phyloP scores from a whole-genome alignment of 2,888 invertebrate species.

The Suillia variegata region DNA sequence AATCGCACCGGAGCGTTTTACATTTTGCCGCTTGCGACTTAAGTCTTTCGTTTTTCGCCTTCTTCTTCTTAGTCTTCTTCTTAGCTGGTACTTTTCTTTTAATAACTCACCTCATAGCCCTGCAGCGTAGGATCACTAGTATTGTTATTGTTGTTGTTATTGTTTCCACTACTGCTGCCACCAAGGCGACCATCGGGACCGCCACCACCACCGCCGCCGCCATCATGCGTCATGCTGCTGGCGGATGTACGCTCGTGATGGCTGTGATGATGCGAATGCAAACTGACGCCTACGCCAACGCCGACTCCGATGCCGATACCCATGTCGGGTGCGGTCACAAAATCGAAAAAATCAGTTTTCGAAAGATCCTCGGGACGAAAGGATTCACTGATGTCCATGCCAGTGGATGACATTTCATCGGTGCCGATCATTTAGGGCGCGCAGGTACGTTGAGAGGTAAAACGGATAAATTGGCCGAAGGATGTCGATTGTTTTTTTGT shows the following conservation, averaged over 20 bases:
- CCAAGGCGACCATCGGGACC: conserved; percentile 23
- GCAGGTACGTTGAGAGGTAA: neutral
- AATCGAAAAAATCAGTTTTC: conserved; percentile 88
- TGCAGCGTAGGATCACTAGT: conserved; percentile 58
- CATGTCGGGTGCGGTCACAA: conserved; percentile 81
- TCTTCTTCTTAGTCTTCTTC: too few relatives aligned
- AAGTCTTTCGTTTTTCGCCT: neutral
- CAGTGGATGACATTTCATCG: conserved; percentile 61
- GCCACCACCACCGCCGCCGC: conserved; percentile 34
- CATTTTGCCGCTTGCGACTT: neutral
- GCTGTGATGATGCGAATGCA: conserved; percentile 46
- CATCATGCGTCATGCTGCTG: conserved; percentile 45
- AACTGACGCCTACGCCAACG: conserved; percentile 61
- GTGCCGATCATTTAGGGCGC: conserved; percentile 57
- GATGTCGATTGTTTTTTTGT: too few relatives aligned
- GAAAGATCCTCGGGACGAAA: conserved; percentile 80
- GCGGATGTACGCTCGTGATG: conserved; percentile 38
- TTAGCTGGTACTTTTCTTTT: too few relatives aligned
- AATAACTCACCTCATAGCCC: conserved; percentile 58
- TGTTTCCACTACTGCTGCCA: conserved; percentile 35
- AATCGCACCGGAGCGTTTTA: too few relatives aligned
- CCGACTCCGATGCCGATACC: conserved; percentile 58
- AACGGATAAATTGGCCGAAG: too few relatives aligned
- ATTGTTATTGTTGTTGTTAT: conserved; percentile 33
- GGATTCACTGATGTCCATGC: conserved; percentile 84